Evolutionary conservation across 2,113 vertebrate species (phyloP), one percentile per base, ranked within the genome.

Genomic region (Raja brachyura): DNA sequence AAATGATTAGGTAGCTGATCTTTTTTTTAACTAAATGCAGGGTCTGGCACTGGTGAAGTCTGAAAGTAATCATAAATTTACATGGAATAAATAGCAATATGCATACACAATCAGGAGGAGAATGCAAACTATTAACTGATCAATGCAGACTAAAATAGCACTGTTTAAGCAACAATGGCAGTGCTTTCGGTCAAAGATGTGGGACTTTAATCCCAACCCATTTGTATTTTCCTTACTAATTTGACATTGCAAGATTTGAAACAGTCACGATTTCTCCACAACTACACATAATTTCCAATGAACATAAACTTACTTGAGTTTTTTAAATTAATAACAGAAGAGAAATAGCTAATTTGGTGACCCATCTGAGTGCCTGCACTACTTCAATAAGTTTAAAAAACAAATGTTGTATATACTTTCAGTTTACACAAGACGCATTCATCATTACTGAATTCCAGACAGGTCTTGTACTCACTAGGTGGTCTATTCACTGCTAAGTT

Each of bases 401-500:
- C n/a, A 92, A 92, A 92, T 48, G 66, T 90, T 90, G 20, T 54
- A 54, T 73, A 92, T 73, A 92, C 22, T 92, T 92, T 92, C 68
- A 92, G 90, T 92, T 39, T 28, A 92, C 90, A 92, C 68, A 73
- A 74, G 90, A 48, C 18, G 33, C 68, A 92, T 92, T 74, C 90
- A 92, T 92, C 88, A 48, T 92, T 73, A 39, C 48, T 92, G 31
- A 68, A 92, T 92, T 73, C 90, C 63, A 73, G 90, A 81, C 59
- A 79, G 70, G 48, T 31, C 93, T 96, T 95, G 94, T 96, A 98
- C 98, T 99, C 97, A 99, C 98, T 98, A 96, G 98, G 98, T 96
- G 98, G 98, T 97, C 98, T 98, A 97, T 99, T 99, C 93, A 97
- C 98, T 94, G 98, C 96, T 95, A 99, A 96, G 96, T 99, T 98